Evolutionary conservation across 2,888 invertebrate genomes (phyloP), one percentile per base, ranked within the genome.

Genomic region (Tyria jacobaeae): DNA sequence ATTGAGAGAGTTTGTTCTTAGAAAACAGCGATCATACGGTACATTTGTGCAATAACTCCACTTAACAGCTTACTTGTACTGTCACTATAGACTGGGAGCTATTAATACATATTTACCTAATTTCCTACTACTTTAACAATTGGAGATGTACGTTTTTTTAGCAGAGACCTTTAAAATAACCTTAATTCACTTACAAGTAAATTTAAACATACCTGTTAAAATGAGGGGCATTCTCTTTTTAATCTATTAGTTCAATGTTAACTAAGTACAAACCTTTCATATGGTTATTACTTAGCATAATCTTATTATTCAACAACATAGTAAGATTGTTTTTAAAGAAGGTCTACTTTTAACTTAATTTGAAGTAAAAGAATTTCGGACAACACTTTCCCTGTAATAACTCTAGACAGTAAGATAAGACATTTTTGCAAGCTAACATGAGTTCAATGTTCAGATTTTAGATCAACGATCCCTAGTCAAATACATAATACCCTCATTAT

Each of bases 141-240:
- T 41, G 9, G n/a, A 3, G n/a, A 7, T 17, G 10, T 39, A 5
- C 17, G 27, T 31, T 4, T 6, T 27, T 27, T 50, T 50, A 31
- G 17, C 17, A 50, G 14, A 12, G 31, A 17, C 17, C 12, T 37
- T 39, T 73, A 82, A 87, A 87, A 84, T 84, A 85, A 79, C 84
- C 87, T 82, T 87, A 88, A 90, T 90, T 86, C 84, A 84, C 82
- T 87, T 83, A 31, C 27, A 31, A 31, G 87, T 88, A 87, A 89
- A 89, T 90, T 88, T 89, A 82, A 83, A 82, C 81, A 80, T 79
- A 82, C 78, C 85, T 84, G 87, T 88, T 89, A 89, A 85, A 84
- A 84, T 76, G 70, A 39, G 57, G 73, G 81, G 80, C 86, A 86
- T 88, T 85, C 83, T 84, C 87, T 86, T 83, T 82, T 80, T 84